phyloP scores from a whole-genome alignment of 2,113 vertebrate species.

The Melanerpes formicivorus region DNA sequence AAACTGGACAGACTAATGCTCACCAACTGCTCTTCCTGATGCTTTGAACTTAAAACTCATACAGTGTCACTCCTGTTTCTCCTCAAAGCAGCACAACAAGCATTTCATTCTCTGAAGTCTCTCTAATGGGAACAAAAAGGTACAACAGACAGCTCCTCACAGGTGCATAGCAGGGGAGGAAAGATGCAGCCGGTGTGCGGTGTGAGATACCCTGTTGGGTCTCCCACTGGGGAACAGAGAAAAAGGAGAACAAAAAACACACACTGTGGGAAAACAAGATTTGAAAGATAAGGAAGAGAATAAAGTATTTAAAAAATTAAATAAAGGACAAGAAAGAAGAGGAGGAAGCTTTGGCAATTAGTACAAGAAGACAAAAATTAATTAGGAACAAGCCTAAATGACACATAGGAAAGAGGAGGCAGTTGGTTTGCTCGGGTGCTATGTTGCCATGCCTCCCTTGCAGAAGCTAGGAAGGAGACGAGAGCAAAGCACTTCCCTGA shows the following conservation, averaged over 20 bases:
- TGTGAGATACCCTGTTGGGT: not conserved
- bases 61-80: not conserved
- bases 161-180: not conserved
- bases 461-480: not conserved
- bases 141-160: not conserved
- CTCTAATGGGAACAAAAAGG: not conserved
- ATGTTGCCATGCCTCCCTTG: not conserved
- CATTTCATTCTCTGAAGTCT: not conserved
- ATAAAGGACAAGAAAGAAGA: not conserved
- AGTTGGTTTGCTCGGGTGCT: not conserved
- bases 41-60: not conserved
- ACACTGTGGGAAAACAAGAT: not conserved
- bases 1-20: not conserved
- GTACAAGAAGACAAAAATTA: not conserved
- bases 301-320: not conserved
- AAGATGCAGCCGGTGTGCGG: not conserved
- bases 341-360: not conserved
- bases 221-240: not conserved
- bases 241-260: not conserved
- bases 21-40: not conserved
- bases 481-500: not conserved
- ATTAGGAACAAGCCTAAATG: not conserved
- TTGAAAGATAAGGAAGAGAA: not conserved
- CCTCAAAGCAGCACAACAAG: not conserved
- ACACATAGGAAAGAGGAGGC: not conserved